A percentile compares a stretch with the other conserved stretches of the same genome.
Evolutionary conservation across 1,140 invertebrate species (phyloP).

Genomic region (Telenomus remus): DNA sequence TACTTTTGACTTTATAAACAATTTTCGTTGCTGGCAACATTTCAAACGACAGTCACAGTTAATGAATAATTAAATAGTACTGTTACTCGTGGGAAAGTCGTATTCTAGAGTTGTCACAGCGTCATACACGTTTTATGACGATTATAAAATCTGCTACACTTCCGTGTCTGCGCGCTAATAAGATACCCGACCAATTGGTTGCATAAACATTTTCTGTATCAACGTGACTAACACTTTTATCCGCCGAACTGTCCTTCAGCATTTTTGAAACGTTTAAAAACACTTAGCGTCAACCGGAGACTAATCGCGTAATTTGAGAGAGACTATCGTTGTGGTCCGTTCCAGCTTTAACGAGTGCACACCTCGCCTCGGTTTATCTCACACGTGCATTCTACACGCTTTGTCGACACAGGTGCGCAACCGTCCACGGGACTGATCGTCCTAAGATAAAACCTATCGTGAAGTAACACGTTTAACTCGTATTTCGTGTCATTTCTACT

Average conservation of each 20-base stretch:
- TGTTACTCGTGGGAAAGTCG: too few species aligned
- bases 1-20: not conserved
- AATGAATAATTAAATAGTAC: too few species aligned
- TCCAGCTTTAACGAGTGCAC: conserved; percentile 73
- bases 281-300: conserved; percentile 6
- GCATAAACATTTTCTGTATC: too few species aligned
- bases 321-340: conserved; percentile 55
- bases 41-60: too few species aligned
- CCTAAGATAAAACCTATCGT: conserved; percentile 30
- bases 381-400: conserved; percentile 61
- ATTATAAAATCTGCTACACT: too few species aligned
- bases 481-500: conserved; percentile 40
- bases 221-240: conserved; percentile 7
- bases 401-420: conserved; percentile 61
- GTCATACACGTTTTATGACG: too few species aligned
- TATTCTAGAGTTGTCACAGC: too few species aligned
- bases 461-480: conserved; percentile 39
- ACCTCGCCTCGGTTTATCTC: conserved; percentile 63
- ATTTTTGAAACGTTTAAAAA: too few species aligned
- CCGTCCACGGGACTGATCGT: conserved; percentile 31
- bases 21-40: not conserved
- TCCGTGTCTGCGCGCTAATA: too few species aligned
- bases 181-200: too few species aligned
- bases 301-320: conserved; percentile 30
- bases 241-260: conserved; percentile 1